A percentile compares a stretch with the other conserved stretches of the same genome.
Evolutionary conservation across 2,113 vertebrate genomes (phyloP).

Genomic region (Pleuronectes platessa): DNA sequence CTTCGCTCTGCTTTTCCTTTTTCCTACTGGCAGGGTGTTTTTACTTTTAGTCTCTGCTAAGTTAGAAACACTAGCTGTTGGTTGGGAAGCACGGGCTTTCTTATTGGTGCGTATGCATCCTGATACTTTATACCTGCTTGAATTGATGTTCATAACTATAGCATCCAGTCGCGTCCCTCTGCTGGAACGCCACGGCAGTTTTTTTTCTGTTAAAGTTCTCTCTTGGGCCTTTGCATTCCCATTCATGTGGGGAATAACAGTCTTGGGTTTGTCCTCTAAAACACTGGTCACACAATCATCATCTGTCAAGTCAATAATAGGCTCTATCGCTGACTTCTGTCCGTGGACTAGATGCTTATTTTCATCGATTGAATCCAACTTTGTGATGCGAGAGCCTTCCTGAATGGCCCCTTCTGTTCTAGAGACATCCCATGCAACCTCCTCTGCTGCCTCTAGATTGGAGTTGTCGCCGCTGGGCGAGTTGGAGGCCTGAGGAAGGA

Average conservation of each 20-base stretch:
- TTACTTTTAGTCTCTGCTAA: conserved; percentile 28
- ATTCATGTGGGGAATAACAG: conserved; percentile 54
- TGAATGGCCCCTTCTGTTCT: conserved; percentile 32
- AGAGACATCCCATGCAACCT: conserved; percentile 26
- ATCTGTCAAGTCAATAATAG: conserved; percentile 55
- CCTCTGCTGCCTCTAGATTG: conserved; percentile 17
- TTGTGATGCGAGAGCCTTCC: conserved; percentile 16
- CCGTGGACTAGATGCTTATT: conserved; percentile 21
- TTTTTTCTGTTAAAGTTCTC: conserved; percentile 63
- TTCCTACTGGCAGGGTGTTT: background rate
- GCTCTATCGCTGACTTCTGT: conserved; percentile 25
- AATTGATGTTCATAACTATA: conserved; percentile 82
- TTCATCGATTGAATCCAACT: conserved; percentile 41
- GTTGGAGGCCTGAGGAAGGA: conserved; percentile 74
- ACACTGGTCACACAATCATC: conserved; percentile 30
- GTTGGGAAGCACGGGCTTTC: conserved; percentile 45
- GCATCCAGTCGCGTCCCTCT: conserved; percentile 79
- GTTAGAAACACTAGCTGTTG: conserved; percentile 20
- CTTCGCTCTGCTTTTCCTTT: conserved; percentile 36
- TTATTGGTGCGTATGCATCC: conserved; percentile 60
- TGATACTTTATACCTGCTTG: conserved; percentile 70
- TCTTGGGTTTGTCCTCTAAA: conserved; percentile 38
- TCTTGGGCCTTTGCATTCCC: conserved; percentile 53
- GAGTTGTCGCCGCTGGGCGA: conserved; percentile 68
- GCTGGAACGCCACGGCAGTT: conserved; percentile 73